Percentiles rank a stretch among this genome's conserved stretches.
These are phyloP conservation scores for Cyprinus carpio DNA, from an alignment of 2,113 vertebrate genomes.

Conservation along the genomic window DNA sequence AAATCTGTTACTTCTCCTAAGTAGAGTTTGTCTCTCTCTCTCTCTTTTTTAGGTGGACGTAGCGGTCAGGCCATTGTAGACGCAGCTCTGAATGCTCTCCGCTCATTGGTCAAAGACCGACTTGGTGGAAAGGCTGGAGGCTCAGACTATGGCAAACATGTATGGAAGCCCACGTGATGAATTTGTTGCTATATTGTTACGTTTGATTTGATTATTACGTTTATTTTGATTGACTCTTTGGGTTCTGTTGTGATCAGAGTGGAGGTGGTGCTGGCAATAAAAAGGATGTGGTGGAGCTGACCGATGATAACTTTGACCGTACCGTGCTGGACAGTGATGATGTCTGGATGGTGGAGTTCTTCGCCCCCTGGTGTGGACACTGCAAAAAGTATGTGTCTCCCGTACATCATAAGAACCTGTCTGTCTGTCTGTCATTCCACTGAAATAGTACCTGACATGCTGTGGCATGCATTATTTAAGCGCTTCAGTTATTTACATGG, in stretches of 20 bases:
- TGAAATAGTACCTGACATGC: slow-evolving; percentile 11
- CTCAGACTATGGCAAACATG: slow-evolving; percentile 84
- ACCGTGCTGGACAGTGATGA: slow-evolving; percentile 82
- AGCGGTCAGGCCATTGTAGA: slow-evolving; percentile 91
- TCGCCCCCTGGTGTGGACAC: slow-evolving; percentile 98
- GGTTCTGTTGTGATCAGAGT: slow-evolving; percentile 66
- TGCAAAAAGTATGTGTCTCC: slow-evolving; percentile 90
- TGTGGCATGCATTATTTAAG: background rate
- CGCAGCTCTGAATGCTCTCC: slow-evolving; percentile 82
- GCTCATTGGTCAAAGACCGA: slow-evolving; percentile 86
- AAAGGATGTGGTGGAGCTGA: slow-evolving; percentile 90
- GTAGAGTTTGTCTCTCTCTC: background rate
- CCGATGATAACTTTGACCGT: slow-evolving; percentile 90
- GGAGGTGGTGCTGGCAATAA: slow-evolving; percentile 70
- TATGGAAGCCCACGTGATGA: slow-evolving; percentile 57
- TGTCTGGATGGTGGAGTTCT: slow-evolving; percentile 96
- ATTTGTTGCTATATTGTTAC: background rate
- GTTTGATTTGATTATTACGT: no score
- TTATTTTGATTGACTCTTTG: background rate
- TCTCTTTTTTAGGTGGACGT: slow-evolving; percentile 80
- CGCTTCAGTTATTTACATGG: background rate
- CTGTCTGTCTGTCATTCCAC: background rate
- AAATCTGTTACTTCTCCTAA: background rate
- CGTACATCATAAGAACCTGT: background rate
- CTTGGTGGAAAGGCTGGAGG: slow-evolving; percentile 82